A percentile compares a stretch with the other conserved stretches of the same genome.
Conservation (phyloP, 2,113 vertebrate genomes). For the Climacteris rufus region DNA sequence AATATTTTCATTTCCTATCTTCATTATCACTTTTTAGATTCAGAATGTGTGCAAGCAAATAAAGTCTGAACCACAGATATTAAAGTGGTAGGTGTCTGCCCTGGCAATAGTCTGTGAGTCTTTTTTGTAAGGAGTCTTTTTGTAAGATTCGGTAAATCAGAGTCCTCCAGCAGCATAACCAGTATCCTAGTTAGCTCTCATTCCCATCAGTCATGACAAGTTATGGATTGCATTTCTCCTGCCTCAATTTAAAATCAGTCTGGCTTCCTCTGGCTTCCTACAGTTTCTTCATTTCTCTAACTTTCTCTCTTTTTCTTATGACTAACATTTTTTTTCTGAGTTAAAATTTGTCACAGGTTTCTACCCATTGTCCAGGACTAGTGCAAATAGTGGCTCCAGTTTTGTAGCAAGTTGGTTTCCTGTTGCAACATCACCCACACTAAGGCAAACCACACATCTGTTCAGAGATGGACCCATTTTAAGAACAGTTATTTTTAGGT, state of each 20-base stretch:
- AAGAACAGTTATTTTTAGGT: background rate
- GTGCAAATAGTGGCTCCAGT: background rate
- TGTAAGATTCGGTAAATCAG: background rate
- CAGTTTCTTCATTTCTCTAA: background rate
- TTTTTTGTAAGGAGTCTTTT: background rate
- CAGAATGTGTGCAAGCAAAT: background rate
- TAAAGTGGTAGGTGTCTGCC: background rate
- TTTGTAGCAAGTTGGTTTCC: conserved; percentile 12
- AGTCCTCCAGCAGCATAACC: background rate
- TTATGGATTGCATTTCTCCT: background rate
- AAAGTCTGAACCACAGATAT: background rate
- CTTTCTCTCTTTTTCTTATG: background rate
- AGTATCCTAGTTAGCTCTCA: background rate
- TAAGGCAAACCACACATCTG: conserved; percentile 1
- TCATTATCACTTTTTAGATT: background rate
- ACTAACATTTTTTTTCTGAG: background rate
- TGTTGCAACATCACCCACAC: background rate
- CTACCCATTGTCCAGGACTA: background rate
- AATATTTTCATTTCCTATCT: background rate
- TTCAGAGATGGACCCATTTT: background rate
- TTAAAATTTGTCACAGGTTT: background rate
- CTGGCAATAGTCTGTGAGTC: background rate
- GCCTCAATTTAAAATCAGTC: background rate
- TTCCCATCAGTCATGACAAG: background rate
- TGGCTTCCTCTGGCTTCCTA: background rate